A percentile compares a stretch with the other conserved stretches of the same genome.
Conservation (phyloP, 1,140 invertebrate genomes). For the Drosophila sturtevanti region DNA sequence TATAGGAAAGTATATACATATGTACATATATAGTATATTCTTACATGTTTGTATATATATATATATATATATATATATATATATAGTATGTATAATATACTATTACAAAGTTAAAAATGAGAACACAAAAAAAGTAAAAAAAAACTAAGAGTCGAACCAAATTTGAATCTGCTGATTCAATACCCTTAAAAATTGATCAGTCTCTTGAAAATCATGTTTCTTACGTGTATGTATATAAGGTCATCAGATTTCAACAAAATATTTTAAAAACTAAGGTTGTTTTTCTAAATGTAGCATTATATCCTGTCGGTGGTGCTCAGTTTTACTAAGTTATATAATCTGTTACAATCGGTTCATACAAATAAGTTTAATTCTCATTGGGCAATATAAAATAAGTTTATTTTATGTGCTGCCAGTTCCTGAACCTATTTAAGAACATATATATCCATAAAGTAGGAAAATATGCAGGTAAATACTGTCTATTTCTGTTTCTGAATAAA, state of each 20-base stretch:
- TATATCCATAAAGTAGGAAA: no score
- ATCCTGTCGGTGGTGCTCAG: no score
- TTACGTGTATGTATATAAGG: not conserved
- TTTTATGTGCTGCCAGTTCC: no score
- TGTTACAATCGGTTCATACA: no score
- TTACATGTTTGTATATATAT: not conserved
- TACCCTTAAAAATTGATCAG: not conserved
- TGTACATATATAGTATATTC: not conserved
- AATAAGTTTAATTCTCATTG: no score
- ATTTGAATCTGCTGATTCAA: not conserved
- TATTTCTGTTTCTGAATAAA: no score
- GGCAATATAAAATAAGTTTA: no score
- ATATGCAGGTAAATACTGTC: no score
- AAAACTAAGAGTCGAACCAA: not conserved
- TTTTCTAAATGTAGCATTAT: no score
- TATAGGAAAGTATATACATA: not conserved
- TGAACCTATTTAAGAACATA: no score
- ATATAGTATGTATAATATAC: not conserved
- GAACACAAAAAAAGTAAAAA: conserved; percentile 1
- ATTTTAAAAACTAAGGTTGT: not conserved
- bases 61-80: not conserved
- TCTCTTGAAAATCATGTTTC: not conserved
- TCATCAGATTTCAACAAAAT: not conserved
- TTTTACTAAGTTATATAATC: no score
- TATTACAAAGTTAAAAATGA: conserved; percentile 14